A percentile compares a stretch with the other conserved stretches of the same genome.
phyloP scores from a whole-genome alignment of 2,113 vertebrate genomes.

The Orientallactaga bullata region DNA sequence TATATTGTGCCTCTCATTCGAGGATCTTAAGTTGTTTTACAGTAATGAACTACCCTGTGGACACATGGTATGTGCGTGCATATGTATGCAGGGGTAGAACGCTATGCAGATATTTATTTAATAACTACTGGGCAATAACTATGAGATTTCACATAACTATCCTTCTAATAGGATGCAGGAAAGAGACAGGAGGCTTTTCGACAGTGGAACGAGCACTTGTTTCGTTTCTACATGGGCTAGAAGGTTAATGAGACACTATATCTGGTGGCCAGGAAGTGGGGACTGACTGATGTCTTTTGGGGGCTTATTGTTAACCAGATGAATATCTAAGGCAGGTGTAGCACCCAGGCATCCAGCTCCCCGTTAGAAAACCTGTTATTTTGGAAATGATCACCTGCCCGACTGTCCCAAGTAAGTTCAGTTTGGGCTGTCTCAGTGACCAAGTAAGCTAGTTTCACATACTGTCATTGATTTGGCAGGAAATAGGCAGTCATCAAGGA shows the following conservation, averaged over 20 bases:
- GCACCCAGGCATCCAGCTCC: not conserved
- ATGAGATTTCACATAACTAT: conserved; percentile 27
- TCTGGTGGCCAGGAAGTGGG: not conserved
- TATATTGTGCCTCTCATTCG: conserved; percentile 80
- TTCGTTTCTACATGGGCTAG: not conserved
- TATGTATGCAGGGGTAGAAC: not conserved
- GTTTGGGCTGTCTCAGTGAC: not conserved
- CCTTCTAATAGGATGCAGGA: conserved; percentile 7
- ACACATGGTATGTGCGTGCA: not conserved
- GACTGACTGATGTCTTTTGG: not conserved
- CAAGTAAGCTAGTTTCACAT: not conserved
- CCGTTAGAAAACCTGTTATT: not conserved
- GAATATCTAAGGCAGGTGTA: fast-evolving
- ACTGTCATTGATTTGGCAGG: not conserved
- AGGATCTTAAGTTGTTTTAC: conserved; percentile 77
- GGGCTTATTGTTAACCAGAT: not conserved
- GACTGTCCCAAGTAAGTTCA: not conserved
- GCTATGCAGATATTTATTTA: conserved; percentile 72
- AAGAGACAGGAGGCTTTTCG: not conserved
- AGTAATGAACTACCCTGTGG: conserved; percentile 68
- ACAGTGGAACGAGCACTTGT: not conserved
- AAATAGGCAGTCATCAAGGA: fast-evolving
- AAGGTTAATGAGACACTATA: not conserved
- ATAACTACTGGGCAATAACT: conserved; percentile 69
- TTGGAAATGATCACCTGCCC: not conserved